These are phyloP conservation scores for Zootoca vivipara DNA, from an alignment of 2,113 vertebrate genomes.

Conservation along the genomic window DNA sequence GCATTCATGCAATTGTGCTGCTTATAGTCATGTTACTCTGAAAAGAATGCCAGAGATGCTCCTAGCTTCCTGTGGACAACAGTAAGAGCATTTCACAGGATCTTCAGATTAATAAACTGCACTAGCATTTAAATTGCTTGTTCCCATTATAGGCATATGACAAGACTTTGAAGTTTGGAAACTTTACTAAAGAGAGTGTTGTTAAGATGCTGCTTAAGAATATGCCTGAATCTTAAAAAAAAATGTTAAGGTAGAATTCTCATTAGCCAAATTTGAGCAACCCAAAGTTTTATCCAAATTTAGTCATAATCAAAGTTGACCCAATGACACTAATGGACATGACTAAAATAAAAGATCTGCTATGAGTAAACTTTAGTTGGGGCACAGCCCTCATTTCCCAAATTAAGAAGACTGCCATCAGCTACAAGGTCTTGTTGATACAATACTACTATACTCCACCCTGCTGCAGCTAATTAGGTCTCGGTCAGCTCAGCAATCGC, in stretches of 20 bases:
- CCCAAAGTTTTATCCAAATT: too few species aligned
- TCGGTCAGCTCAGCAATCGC: too few species aligned
- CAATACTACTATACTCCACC: too few species aligned
- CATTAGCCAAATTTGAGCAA: not conserved
- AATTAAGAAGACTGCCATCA: too few species aligned
- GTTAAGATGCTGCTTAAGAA: not conserved
- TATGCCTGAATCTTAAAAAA: not conserved
- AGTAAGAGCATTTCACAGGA: not conserved
- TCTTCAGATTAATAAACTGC: not conserved
- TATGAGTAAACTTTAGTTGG: too few species aligned
- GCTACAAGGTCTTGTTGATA: not conserved
- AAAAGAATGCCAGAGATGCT: not conserved
- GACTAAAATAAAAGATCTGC: too few species aligned
- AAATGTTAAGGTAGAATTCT: not conserved
- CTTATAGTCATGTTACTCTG: not conserved
- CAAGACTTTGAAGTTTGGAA: too few species aligned
- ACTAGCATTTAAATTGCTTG: not conserved
- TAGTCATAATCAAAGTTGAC: too few species aligned
- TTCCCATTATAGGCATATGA: not conserved
- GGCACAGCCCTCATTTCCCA: not conserved
- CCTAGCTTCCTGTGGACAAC: not conserved
- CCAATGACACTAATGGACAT: too few species aligned
- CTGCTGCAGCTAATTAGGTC: too few species aligned
- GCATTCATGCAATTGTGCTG: not conserved
- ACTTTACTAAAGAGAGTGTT: not conserved